A percentile compares a stretch with the other conserved stretches of the same genome.
phyloP scores from a whole-genome alignment of 2,113 vertebrate species.

The Saiga tatarica region DNA sequence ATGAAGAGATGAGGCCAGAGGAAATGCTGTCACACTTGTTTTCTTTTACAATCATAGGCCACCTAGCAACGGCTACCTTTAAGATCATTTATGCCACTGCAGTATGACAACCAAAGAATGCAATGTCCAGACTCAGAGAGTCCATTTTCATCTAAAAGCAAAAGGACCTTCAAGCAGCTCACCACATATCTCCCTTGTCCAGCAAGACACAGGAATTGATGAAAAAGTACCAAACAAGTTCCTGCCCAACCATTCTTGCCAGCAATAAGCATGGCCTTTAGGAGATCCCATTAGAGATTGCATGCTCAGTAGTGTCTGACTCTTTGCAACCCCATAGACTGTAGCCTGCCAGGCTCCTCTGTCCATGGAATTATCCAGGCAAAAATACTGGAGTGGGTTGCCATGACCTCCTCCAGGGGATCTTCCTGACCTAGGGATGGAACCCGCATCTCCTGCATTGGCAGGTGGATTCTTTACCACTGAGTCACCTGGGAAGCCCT shows the following conservation, averaged over 20 bases:
- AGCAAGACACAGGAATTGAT: neutral
- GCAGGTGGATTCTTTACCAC: neutral
- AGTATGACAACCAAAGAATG: neutral
- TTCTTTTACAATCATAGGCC: neutral
- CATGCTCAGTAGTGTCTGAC: rapidly evolving
- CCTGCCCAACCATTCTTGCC: neutral
- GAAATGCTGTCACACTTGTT: neutral
- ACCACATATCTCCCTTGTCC: neutral
- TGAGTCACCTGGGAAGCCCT: neutral
- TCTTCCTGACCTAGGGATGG: neutral
- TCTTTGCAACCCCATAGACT: neutral
- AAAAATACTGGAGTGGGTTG: neutral
- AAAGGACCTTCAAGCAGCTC: neutral
- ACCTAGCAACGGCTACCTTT: neutral
- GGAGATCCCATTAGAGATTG: neutral
- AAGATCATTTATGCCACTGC: neutral
- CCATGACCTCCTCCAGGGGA: neutral
- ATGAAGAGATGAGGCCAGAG: neutral
- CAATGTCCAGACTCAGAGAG: neutral
- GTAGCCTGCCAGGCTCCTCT: neutral
- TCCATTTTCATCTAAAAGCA: neutral
- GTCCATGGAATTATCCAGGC: neutral
- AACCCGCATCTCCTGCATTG: neutral
- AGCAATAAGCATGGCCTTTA: neutral
- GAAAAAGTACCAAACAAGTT: neutral